Base-by-base conservation (phyloP, 2,888 invertebrate genomes). In the Trissolcus japonicus region DNA sequence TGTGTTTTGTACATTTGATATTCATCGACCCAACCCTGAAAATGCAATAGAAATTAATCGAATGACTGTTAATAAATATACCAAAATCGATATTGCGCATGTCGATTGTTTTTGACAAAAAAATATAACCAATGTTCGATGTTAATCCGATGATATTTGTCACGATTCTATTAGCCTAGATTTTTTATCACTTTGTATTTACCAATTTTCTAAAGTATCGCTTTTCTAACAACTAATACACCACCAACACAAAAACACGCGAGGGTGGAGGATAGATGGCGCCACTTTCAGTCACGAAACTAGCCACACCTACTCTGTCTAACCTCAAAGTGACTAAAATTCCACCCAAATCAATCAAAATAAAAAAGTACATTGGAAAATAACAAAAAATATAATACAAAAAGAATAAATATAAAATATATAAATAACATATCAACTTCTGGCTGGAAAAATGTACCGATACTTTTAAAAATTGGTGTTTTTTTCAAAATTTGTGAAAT, bases 41-140 rank as follows among this genome's bases (percentile, higher is more conserved):
- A 51, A 61, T 56, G 41, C 43, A 41, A 51, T 73, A 65, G 55
- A 66, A 25, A 21, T 14, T 54, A 48, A 60, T 66, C 19, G 16
- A 66, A 66, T 66, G 51, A 66, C 66, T 73, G 61, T 66, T 51
- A 73, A 56, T 66, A 54, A 25, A 35, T 11, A 7, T 11, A 35
- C 11, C 35, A 35, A n/a, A 11, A 48, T 65, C 48, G 57, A 59
- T 55, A 56, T 56, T 16, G 29, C 17, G n/a, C 55, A 65, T 56
- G 40, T 73, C 60, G 60, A 65, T 73, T 35, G 6, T 35, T 1
- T 35, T 1, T 41, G 29, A 57, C 56, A 25, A 56, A 25, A 66
- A 54, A 48, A 21, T 73, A 73, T 73, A 66, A 73, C 66, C 73
- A 55, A 73, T 73, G 73, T 73, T 73, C 73, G 73, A 73, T 73